Evolutionary conservation across 2,888 invertebrate genomes (phyloP), one percentile per base, ranked within the genome.

Genomic region (Microctonus aethiopoides): DNA sequence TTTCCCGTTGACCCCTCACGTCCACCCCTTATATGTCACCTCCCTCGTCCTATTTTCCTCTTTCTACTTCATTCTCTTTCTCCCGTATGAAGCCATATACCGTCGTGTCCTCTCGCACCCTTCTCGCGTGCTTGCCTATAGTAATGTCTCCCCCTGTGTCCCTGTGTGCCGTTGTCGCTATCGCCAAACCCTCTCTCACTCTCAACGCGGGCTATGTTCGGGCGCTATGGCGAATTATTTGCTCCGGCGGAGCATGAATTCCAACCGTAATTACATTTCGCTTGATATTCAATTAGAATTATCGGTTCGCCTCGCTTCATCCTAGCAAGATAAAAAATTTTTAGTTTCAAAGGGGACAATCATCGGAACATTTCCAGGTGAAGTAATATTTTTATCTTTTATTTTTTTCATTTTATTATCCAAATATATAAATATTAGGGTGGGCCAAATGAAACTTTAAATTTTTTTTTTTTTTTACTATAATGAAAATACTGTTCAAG

Each of bases 251-350:
- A 85, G 84, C 86, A 84, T 84, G 84, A 86, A 84, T 86, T 84
- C 83, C 82, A 81, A 81, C 82, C 82, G 83, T 86, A 84, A 86
- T 85, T 85, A 85, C 84, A 84, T 86, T 85, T 83, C 78, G 83
- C 81, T 80, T 83, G 84, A 86, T 86, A 86, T 86, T 86, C 85
- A 85, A 86, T 86, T 85, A 85, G 83, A 83, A 85, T 84, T 83
- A 81, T 81, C 81, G 78, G 54, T 59, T 36, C 66, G 66, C 52
- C 64, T 73, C 66, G 67, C 68, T 65, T 69, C 46, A 59, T 63
- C 54, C 65, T 29, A 46, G 62, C 66, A 66, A 57, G 60, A 57
- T 66, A 62, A 66, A 68, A 70, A 72, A 73, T 63, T 62, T 61
- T 34, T 46, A 70, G 46, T 66, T 61, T 66, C 70, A 61, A 70